These are phyloP conservation scores for Chitala chitala DNA, from an alignment of 2,113 vertebrate genomes.

Conservation along the genomic window DNA sequence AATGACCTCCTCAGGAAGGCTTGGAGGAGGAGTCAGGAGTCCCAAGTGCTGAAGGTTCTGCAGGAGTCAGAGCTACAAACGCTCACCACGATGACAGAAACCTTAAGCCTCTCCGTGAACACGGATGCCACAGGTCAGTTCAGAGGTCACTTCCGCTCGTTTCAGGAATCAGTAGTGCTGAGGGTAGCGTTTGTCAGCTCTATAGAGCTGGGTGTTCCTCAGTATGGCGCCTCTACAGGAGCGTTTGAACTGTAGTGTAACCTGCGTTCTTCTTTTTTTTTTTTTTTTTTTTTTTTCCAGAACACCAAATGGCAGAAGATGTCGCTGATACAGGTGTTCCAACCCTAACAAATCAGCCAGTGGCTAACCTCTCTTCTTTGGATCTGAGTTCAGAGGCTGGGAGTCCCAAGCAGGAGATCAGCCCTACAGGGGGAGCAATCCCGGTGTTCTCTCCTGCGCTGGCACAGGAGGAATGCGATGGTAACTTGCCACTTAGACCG, in stretches of 20 bases:
- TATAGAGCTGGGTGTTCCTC: background rate
- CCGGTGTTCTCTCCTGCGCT: conserved; percentile 9
- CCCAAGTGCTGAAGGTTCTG: conserved; percentile 74
- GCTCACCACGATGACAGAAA: conserved; percentile 71
- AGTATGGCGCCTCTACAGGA: background rate
- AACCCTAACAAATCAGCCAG: conserved; percentile 12
- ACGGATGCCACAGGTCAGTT: conserved; percentile 29
- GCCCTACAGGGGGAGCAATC: conserved; percentile 4
- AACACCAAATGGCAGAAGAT: conserved; percentile 27
- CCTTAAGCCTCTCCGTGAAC: conserved; percentile 35
- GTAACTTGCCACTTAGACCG: too few species aligned
- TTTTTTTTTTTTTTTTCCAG: conserved; percentile 32
- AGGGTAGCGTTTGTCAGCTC: background rate
- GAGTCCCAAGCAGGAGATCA: conserved; percentile 17
- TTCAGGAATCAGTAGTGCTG: too few species aligned
- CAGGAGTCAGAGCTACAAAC: conserved; percentile 80
- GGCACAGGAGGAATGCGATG: conserved; percentile 15
- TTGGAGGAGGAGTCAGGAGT: conserved; percentile 73
- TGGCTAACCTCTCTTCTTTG: conserved; percentile 16
- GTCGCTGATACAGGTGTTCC: conserved; percentile 25
- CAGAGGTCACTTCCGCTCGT: background rate
- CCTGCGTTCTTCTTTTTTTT: background rate
- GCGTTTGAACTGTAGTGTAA: background rate
- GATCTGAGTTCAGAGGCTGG: conserved; percentile 39
- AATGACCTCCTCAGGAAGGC: conserved; percentile 70